phyloP scores from a whole-genome alignment of 1,140 invertebrate species.

The Brachionus koreanus region DNA sequence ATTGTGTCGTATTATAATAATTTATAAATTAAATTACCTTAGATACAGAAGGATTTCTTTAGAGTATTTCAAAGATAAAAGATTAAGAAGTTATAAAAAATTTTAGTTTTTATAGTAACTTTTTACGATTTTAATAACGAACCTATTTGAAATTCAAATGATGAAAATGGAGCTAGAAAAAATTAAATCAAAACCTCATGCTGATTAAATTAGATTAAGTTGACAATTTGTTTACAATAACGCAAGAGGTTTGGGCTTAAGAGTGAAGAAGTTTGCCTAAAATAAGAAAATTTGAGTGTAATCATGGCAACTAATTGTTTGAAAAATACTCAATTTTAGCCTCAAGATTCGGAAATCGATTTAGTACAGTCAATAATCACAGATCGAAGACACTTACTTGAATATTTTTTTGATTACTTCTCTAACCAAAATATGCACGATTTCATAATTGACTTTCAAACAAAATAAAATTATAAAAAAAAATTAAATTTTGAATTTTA shows the following conservation, averaged over 20 bases:
- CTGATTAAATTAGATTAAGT: neutral
- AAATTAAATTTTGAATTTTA: neutral
- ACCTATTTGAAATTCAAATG: neutral
- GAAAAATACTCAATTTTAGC: neutral
- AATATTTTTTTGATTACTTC: neutral
- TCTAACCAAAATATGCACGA: neutral
- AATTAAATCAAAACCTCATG: neutral
- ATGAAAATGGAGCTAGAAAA: neutral
- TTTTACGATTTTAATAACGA: neutral
- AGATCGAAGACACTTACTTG: neutral
- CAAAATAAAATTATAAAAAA: neutral
- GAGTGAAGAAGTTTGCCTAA: neutral
- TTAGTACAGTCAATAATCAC: neutral
- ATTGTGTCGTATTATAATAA: slow-evolving; percentile 10
- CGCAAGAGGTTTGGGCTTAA: neutral
- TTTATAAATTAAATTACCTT: slow-evolving; percentile 38
- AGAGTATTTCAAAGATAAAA: neutral
- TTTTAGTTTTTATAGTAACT: neutral
- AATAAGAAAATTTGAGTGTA: neutral
- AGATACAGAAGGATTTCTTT: slow-evolving; percentile 4
- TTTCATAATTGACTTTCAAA: neutral
- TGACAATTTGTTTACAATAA: neutral
- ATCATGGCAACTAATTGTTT: slow-evolving; percentile 1
- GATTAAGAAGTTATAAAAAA: neutral
- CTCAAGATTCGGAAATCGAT: neutral